phyloP scores from a whole-genome alignment of 2,113 vertebrate species.

The Bufo bufo region DNA sequence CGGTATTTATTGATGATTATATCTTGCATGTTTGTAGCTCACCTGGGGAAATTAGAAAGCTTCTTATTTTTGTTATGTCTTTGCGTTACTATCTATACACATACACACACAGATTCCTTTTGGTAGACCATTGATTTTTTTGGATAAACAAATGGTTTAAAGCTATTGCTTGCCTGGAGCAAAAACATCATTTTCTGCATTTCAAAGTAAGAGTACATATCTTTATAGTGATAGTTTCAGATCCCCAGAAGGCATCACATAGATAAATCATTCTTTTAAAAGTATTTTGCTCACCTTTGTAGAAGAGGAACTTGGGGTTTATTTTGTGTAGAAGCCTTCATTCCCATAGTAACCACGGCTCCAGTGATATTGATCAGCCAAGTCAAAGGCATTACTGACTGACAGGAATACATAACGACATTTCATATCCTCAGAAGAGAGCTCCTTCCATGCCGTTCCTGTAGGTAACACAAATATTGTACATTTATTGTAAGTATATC shows the following conservation, averaged over 20 bases:
- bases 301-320: conserved; percentile 81
- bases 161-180: conserved; percentile 85
- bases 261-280: conserved; percentile 85
- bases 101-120: conserved; percentile 44
- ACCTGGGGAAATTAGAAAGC: conserved; percentile 37
- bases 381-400: conserved; percentile 76
- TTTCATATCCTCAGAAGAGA: conserved; percentile 68
- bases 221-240: conserved; percentile 82
- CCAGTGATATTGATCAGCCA: conserved; percentile 75
- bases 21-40: neutral
- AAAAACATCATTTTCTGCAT: conserved; percentile 82
- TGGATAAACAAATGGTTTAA: conserved; percentile 87
- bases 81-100: conserved; percentile 26
- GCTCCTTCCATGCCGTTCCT: conserved; percentile 67
- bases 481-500: conserved; percentile 54
- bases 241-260: conserved; percentile 80
- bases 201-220: conserved; percentile 78
- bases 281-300: conserved; percentile 83
- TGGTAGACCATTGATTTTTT: conserved; percentile 85
- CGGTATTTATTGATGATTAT: neutral
- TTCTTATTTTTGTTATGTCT: conserved; percentile 12
- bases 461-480: conserved; percentile 69
- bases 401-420: conserved; percentile 74
- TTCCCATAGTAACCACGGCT: conserved; percentile 74
- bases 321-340: conserved; percentile 74